Percentiles rank a stretch among this genome's conserved stretches.
These are phyloP conservation scores for Florisuga fusca DNA, from an alignment of 2,797 vertebrate species.

Conservation along the genomic window DNA sequence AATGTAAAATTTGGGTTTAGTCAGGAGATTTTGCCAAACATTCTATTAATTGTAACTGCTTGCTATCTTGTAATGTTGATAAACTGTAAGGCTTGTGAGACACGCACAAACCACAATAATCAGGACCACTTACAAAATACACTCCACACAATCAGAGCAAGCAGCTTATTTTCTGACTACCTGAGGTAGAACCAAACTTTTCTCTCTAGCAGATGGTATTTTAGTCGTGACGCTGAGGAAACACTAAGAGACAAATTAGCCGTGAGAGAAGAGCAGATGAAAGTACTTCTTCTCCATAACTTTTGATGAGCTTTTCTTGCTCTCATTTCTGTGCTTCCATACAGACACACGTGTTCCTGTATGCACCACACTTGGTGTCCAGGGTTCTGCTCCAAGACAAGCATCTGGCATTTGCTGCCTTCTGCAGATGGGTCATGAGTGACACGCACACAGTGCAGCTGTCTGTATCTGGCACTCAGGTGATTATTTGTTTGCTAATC, in stretches of 20 bases:
- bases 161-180: background rate
- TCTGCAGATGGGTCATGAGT: constrained; percentile 30
- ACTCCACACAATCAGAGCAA: background rate
- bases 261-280: background rate
- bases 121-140: background rate
- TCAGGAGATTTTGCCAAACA: constrained; percentile 8
- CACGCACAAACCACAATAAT: background rate
- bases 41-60: background rate
- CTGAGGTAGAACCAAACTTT: background rate
- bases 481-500: constrained; percentile 52
- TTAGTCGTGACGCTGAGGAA: background rate
- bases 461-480: constrained; percentile 47
- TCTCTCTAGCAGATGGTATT: background rate
- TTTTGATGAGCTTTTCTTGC: background rate
- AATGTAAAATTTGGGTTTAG: background rate
- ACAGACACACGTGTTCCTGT: fast-evolving
- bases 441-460: constrained; percentile 4
- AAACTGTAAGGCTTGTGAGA: background rate
- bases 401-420: constrained; percentile 40
- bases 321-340: background rate
- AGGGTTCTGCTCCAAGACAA: background rate
- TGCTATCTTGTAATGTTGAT: background rate
- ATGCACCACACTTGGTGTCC: background rate
- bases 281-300: background rate
- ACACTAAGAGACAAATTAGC: background rate